These are phyloP conservation scores for Drosophila vallismaia DNA, from an alignment of 2,888 invertebrate species.

Conservation along the genomic window DNA sequence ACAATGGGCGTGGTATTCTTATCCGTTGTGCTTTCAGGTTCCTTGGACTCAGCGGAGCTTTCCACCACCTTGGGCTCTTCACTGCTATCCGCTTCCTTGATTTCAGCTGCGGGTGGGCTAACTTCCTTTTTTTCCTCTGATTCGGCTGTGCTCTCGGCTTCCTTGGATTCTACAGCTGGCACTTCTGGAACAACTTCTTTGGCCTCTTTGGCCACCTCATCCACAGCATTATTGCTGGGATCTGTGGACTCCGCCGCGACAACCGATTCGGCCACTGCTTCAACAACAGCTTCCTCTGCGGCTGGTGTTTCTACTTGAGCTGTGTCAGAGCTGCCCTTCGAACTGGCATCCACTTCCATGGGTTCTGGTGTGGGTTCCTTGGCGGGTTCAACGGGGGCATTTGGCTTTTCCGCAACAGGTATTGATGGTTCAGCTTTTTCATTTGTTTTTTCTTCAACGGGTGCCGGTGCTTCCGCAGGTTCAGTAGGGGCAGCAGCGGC, in stretches of 20 bases:
- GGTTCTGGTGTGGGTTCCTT: conserved; percentile 77
- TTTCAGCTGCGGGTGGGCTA: conserved; percentile 23
- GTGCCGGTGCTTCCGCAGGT: conserved; percentile 31
- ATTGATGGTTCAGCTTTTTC: conserved; percentile 28
- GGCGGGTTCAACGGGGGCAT: conserved; percentile 38
- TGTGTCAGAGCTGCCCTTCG: conserved; percentile 55
- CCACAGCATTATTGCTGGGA: conserved; percentile 47
- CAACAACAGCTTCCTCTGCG: conserved; percentile 16
- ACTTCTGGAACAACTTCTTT: conserved; percentile 15
- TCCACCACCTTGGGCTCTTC: conserved; percentile 18
- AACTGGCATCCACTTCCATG: conserved; percentile 81
- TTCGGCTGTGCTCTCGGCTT: conserved; percentile 24
- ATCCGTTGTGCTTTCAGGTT: conserved; percentile 19
- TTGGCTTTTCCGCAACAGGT: conserved; percentile 37
- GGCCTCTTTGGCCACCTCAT: conserved; percentile 45
- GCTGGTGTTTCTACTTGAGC: conserved; percentile 33
- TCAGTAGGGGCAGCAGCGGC: conserved; percentile 14
- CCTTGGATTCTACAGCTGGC: conserved; percentile 21
- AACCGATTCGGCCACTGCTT: conserved; percentile 18
- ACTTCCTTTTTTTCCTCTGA: conserved; percentile 17
- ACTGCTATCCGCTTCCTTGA: conserved; percentile 30
- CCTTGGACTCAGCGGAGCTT: conserved; percentile 25
- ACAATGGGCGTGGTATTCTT: conserved; percentile 35
- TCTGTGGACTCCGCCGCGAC: conserved; percentile 23
- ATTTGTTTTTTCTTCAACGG: conserved; percentile 39